phyloP scores from a whole-genome alignment of 2,888 invertebrate genomes.

The Leptinotarsa rubiginosa region DNA sequence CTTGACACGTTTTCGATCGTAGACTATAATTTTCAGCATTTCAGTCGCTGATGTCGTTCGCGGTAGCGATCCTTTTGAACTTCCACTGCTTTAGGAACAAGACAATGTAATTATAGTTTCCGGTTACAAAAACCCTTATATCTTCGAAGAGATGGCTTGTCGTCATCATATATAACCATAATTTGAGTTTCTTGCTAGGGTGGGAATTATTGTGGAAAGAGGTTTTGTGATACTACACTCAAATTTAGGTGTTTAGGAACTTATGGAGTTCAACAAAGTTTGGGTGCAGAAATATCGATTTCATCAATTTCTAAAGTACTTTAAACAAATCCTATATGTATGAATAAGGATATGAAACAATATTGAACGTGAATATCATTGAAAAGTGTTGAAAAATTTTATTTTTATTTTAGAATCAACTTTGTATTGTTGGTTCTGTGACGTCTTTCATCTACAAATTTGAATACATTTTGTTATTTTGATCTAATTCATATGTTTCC shows the following conservation, averaged over 20 bases:
- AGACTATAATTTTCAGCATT: conserved; percentile 23
- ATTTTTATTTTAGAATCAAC: no score
- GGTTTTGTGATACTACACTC: conserved; percentile 20
- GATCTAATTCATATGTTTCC: no score
- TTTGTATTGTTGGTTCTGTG: no score
- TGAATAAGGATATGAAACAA: no score
- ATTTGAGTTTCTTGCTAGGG: not conserved
- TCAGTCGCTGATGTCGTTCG: conserved; percentile 21
- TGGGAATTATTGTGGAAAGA: not conserved
- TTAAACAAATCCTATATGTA: no score
- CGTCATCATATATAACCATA: conserved; percentile 18
- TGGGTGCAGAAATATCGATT: no score
- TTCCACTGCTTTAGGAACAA: conserved; percentile 16
- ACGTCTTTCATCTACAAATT: no score
- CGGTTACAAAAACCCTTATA: conserved; percentile 26
- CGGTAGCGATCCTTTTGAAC: conserved; percentile 23
- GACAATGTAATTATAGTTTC: conserved; percentile 27
- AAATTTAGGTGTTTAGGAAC: conserved; percentile 1
- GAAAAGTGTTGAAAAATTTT: no score
- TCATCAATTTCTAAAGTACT: no score
- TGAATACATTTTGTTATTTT: no score
- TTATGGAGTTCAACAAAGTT: not conserved
- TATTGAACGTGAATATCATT: no score
- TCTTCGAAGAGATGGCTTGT: conserved; percentile 19
- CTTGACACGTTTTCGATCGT: conserved; percentile 15